Evolutionary conservation across 2,113 vertebrate species (phyloP).

Genomic region (Erinaceus europaeus): DNA sequence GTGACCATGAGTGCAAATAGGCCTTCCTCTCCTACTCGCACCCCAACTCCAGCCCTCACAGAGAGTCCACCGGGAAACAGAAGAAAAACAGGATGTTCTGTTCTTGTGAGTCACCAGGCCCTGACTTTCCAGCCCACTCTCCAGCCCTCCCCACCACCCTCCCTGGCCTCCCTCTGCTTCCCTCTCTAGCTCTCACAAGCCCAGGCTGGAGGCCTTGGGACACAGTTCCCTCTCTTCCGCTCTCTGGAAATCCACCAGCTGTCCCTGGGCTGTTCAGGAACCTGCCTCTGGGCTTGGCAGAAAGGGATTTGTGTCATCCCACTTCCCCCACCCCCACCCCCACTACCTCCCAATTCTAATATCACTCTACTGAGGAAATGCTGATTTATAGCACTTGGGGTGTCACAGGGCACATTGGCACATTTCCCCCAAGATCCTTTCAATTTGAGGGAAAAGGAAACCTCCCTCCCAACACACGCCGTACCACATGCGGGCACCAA

Average conservation of each 20-base stretch:
- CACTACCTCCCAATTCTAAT: neutral
- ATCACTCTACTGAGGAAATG: too few species aligned
- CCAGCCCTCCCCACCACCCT: neutral
- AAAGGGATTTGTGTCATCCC: neutral
- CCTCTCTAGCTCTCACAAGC: neutral
- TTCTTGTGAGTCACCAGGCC: conserved; percentile 63
- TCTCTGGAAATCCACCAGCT: neutral
- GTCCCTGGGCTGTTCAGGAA: neutral
- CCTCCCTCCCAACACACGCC: neutral
- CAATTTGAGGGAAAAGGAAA: conserved; percentile 20
- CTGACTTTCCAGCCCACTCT: neutral
- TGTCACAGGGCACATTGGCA: too few species aligned
- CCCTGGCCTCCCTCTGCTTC: neutral
- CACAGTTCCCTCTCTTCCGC: neutral
- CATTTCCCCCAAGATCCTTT: too few species aligned
- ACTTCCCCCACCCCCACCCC: neutral
- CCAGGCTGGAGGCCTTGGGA: neutral
- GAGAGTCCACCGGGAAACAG: conserved; percentile 35
- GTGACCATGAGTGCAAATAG: neutral
- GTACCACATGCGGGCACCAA: neutral
- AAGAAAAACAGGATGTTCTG: conserved; percentile 61
- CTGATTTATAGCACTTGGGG: too few species aligned
- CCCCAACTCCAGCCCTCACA: neutral
- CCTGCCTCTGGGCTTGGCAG: neutral
- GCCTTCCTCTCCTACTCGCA: neutral